Evolutionary conservation across 1,140 invertebrate genomes (phyloP), one percentile per base, ranked within the genome.

Genomic region (Tetraneura akinire): DNA sequence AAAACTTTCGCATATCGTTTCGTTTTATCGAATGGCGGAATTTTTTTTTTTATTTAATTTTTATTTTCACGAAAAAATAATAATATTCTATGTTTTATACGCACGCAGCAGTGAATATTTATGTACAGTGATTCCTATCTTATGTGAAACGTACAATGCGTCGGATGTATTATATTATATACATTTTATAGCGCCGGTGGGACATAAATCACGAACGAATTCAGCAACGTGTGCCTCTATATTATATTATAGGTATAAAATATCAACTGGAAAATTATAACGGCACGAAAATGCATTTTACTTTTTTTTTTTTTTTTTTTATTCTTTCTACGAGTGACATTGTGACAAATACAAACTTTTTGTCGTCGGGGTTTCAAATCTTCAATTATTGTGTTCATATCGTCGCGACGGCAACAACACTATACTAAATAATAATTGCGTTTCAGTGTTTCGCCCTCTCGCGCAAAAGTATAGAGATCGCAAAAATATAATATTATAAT

Each of bases 31-130:
- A 2, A 18, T n/a, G 32, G 29, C 32, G 8, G 60, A 62, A 29
- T 32, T 32, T n/a, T n/a, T n/a, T n/a, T n/a, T n/a, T n/a, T n/a
- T 18, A 62, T 62, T 62, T 18, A 62, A 32, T 62, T 62, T 62
- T 62, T 62, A 62, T 62, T 62, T 62, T 8, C 18, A 32, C 60
- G 18, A 62, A 62, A 32, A 62, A 13, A 26, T 60, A 26, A 60
- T n/a, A n/a, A n/a, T n/a, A n/a, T 37, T 37, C 32, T 37, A 4
- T 37, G 32, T 14, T 47, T 47, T 47, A 10, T 47, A n/a, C n/a
- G n/a, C n/a, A n/a, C n/a, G n/a, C n/a, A n/a, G n/a, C n/a, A n/a
- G n/a, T n/a, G n/a, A n/a, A n/a, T n/a, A 1, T 47, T 47, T 18
- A 32, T 29, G 32, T 29, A 62, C 3, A 32, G 29, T 62, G 60